phyloP scores from a whole-genome alignment of 1,140 invertebrate species.

The Drosophila pandora region DNA sequence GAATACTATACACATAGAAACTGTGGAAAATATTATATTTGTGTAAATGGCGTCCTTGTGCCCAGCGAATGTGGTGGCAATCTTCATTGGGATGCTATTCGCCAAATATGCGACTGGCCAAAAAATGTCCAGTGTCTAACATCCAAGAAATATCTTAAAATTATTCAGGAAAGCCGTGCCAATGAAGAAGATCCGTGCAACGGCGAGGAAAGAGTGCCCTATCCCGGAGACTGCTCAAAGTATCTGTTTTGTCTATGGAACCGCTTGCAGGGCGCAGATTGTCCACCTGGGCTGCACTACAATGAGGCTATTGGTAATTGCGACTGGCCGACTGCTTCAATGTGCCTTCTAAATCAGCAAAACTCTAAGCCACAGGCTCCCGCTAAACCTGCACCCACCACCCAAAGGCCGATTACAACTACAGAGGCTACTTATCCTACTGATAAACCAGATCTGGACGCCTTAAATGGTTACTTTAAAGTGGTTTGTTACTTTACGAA shows the following conservation, averaged over 20 bases:
- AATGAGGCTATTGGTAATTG: conserved; percentile 88
- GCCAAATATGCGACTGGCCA: conserved; percentile 90
- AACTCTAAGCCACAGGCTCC: conserved; percentile 39
- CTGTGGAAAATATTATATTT: conserved; percentile 82
- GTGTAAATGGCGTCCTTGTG: conserved; percentile 67
- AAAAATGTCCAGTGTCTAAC: conserved; percentile 79
- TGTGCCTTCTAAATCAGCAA: conserved; percentile 84
- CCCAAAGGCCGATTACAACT: conserved; percentile 62
- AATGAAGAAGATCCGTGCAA: conserved; percentile 85
- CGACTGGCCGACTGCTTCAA: conserved; percentile 91
- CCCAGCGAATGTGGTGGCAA: conserved; percentile 86
- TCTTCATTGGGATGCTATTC: conserved; percentile 90
- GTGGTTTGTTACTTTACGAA: conserved; percentile 97
- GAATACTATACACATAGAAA: conserved; percentile 84
- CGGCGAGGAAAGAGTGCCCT: conserved; percentile 87
- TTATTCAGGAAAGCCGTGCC: conserved; percentile 52
- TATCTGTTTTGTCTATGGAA: conserved; percentile 93
- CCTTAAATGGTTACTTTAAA: conserved; percentile 86
- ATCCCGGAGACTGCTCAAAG: conserved; percentile 88
- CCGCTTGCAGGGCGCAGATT: conserved; percentile 88
- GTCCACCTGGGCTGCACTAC: conserved; percentile 91
- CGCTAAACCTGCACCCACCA: conserved; percentile 61
- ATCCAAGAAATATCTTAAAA: conserved; percentile 64
- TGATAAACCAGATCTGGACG: conserved; percentile 81
- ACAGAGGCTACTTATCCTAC: conserved; percentile 75